Evolutionary conservation across 2,888 invertebrate species (phyloP).

Genomic region (Dicranocentrus wangi): DNA sequence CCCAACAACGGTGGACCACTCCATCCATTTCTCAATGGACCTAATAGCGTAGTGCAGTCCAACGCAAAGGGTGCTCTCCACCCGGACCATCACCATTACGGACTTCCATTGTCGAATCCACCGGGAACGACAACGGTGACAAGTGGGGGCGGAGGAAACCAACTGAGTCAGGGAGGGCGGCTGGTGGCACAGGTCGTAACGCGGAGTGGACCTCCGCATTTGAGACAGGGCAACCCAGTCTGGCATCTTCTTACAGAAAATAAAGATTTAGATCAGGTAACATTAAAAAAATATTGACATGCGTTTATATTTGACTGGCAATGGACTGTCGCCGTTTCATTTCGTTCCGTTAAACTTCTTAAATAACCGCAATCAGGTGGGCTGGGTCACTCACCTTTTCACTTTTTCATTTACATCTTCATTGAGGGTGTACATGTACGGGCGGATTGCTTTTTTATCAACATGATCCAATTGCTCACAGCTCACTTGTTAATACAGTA

Average conservation of each 20-base stretch:
- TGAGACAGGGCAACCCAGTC: slow-evolving; percentile 55
- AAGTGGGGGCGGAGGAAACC: slow-evolving; percentile 8
- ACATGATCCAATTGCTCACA: too few species aligned
- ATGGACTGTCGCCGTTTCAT: too few species aligned
- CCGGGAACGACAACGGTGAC: slow-evolving; percentile 2
- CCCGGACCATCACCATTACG: slow-evolving; percentile 70
- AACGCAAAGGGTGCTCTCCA: neutral
- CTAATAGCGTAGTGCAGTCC: neutral
- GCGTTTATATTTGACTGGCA: too few species aligned
- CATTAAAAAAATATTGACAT: neutral
- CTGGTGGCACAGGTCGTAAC: slow-evolving; percentile 19
- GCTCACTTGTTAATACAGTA: too few species aligned
- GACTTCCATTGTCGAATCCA: slow-evolving; percentile 63
- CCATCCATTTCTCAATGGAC: slow-evolving; percentile 38
- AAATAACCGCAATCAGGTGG: slow-evolving; percentile 23
- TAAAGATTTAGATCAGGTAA: slow-evolving; percentile 63
- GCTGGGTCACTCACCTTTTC: slow-evolving; percentile 39
- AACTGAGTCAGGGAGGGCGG: slow-evolving; percentile 17
- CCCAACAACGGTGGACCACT: slow-evolving; percentile 4
- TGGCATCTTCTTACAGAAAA: slow-evolving; percentile 53
- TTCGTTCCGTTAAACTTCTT: neutral
- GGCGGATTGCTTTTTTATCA: too few species aligned
- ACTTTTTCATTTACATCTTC: slow-evolving; percentile 5
- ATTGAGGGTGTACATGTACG: too few species aligned
- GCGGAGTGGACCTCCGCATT: neutral